Conservation (phyloP, 2,888 invertebrate genomes). For the Carterocephalus palaemon region DNA sequence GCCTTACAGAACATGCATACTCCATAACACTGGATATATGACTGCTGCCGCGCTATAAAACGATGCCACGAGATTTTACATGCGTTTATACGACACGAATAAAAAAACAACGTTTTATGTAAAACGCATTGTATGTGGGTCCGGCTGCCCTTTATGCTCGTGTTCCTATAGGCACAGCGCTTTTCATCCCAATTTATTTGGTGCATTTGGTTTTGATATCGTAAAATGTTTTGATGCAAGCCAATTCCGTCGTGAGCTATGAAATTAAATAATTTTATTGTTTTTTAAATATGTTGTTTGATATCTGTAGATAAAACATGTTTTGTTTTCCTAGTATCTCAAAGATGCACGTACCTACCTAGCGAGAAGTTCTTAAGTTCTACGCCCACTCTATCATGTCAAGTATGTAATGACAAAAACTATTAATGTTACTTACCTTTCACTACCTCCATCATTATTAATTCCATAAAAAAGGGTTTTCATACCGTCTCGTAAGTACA, state of each 20-base stretch:
- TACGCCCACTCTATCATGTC: conserved; percentile 18
- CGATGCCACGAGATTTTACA: conserved; percentile 63
- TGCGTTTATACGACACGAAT: conserved; percentile 53
- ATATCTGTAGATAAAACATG: too few species aligned
- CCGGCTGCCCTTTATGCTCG: conserved; percentile 30
- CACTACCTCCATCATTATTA: conserved; percentile 16
- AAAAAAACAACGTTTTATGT: conserved; percentile 65
- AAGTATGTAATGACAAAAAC: conserved; percentile 22
- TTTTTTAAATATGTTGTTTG: too few species aligned
- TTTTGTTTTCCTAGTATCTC: too few species aligned
- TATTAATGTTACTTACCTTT: conserved; percentile 12
- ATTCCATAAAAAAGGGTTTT: conserved; percentile 19
- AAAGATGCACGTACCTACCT: too few species aligned
- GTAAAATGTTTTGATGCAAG: conserved; percentile 9
- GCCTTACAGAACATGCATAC: conserved; percentile 40
- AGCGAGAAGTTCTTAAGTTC: conserved; percentile 7
- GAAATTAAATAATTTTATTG: too few species aligned
- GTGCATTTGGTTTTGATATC: conserved; percentile 7
- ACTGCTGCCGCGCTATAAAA: conserved; percentile 57
- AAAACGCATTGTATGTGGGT: conserved; percentile 57
- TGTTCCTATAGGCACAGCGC: conserved; percentile 8
- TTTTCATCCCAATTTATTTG: conserved; percentile 15
- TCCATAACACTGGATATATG: conserved; percentile 66
- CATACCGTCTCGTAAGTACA: conserved; percentile 11
- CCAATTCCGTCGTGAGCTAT: too few species aligned